A percentile compares a stretch with the other conserved stretches of the same genome.
phyloP scores from a whole-genome alignment of 2,797 vertebrate species.

The Dipus sagitta region DNA sequence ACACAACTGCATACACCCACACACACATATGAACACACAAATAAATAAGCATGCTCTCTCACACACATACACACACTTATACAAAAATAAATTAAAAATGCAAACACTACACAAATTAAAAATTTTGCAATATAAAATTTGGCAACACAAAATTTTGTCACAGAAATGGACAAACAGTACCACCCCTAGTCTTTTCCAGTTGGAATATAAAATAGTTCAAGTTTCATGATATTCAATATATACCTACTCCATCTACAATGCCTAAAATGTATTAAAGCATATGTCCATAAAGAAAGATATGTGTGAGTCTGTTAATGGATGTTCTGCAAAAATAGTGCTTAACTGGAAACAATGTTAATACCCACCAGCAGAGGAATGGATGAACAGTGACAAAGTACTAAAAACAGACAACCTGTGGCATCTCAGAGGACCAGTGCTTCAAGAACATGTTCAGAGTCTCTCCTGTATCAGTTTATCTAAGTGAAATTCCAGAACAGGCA shows the following conservation, averaged over 20 bases:
- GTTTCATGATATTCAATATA: neutral
- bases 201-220: slow-evolving; percentile 11
- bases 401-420: neutral
- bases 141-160: neutral
- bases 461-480: neutral
- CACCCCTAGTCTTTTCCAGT: neutral
- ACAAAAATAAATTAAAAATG: neutral
- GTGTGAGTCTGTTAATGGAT: neutral
- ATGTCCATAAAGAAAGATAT: neutral
- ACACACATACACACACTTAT: no score
- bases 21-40: no score
- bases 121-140: neutral
- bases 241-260: neutral
- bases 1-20: no score
- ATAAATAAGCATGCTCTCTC: no score
- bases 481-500: neutral
- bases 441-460: neutral
- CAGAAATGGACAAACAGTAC: neutral
- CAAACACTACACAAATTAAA: neutral
- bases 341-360: neutral
- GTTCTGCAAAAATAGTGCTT: neutral
- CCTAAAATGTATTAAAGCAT: neutral
- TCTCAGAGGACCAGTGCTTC: neutral
- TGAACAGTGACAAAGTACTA: neutral
- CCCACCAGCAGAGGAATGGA: neutral